Conservation (phyloP, 2,797 vertebrate genomes). For the Ispidina lecontei region DNA sequence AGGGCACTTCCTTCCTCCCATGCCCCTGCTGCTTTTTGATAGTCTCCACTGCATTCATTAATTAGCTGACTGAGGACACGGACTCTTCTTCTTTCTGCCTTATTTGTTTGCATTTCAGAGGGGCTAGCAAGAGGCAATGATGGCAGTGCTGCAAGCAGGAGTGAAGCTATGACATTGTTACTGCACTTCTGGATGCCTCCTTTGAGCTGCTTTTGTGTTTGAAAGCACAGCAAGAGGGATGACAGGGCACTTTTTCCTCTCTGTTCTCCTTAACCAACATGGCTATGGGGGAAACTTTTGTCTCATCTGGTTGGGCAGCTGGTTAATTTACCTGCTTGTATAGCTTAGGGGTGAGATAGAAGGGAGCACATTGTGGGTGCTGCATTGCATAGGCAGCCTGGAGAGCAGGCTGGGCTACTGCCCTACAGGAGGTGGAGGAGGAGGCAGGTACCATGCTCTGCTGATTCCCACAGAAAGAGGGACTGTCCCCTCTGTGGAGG, state of each 20-base stretch:
- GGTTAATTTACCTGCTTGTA: not conserved
- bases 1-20: not conserved
- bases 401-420: not conserved
- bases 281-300: not conserved
- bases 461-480: not conserved
- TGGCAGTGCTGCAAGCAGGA: not conserved
- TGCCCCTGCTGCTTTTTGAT: not conserved
- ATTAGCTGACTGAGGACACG: not conserved
- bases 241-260: not conserved
- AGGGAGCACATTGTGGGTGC: not conserved
- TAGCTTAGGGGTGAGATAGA: not conserved
- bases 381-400: not conserved
- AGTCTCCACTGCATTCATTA: conserved; percentile 2
- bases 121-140: not conserved
- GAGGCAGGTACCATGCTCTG: fast-evolving
- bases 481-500: fast-evolving
- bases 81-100: not conserved
- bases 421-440: not conserved
- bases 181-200: fast-evolving
- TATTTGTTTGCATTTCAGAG: conserved; percentile 14
- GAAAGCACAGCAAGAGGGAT: not conserved
- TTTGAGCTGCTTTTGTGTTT: not conserved
- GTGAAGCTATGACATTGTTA: not conserved
- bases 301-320: fast-evolving
- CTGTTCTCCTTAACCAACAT: not conserved